Evolutionary conservation across 2,888 invertebrate species (phyloP), one percentile per base, ranked within the genome.

Genomic region (Drosophila birchii): DNA sequence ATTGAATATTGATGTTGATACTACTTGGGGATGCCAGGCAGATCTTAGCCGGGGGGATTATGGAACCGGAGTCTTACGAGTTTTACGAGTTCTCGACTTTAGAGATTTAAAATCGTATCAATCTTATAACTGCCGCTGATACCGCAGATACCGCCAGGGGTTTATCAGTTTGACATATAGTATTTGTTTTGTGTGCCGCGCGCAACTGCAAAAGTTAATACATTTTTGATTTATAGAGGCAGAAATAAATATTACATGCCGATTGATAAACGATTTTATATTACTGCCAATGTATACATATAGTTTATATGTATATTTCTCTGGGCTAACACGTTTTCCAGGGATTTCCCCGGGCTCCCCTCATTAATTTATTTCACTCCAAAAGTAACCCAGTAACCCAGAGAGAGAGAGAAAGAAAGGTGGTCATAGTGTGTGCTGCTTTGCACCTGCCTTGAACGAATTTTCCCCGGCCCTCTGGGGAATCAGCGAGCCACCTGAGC

Each of bases 91-190:
- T 49, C 32, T 14, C 63, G 12, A 26, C 23, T 36, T 34, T n/a
- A n/a, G 41, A 64, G 63, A 61, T 51, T 66, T 66, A 66, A 66
- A 66, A 62, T 62, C 64, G 63, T 53, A 66, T 66, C 64, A 66
- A 62, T 66, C 64, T 66, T 41, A 38, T 29, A 26, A 26, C 3
- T 4, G 16, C 12, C 16, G 7, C 23, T 20, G 39, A 61, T 44
- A 60, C 23, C 18, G 14, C 14, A 32, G 56, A 45, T 16, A 47
- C 12, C 29, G 47, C 11, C 18, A 5, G 12, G 38, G 12, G 12
- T 20, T 66, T 66, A 64, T 66, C 63, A 20, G 43, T n/a, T 20
- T 61, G 62, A 14, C 51, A 29, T 32, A 53, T 51, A 32, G 26
- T 66, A 49, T 66, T 66, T 62, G 20, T 36, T 62, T 44, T 20